These are phyloP conservation scores for Leucophenga varia DNA, from an alignment of 1,140 invertebrate species.

Conservation along the genomic window DNA sequence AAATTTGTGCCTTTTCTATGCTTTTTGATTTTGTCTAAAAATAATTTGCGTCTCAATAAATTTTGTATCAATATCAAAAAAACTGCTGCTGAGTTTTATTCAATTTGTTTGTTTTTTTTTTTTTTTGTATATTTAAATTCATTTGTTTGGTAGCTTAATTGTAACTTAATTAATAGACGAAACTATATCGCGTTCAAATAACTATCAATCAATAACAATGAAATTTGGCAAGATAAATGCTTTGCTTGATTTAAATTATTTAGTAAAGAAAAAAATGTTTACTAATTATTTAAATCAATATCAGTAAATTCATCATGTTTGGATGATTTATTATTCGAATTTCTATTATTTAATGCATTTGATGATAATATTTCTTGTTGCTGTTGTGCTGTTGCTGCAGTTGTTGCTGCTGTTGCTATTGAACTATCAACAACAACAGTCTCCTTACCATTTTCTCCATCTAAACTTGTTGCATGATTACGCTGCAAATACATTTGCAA, in stretches of 20 bases:
- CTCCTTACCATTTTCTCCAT: constrained; percentile 44
- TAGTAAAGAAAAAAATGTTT: no score
- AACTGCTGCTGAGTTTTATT: no score
- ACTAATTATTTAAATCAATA: constrained; percentile 44
- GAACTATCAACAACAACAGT: constrained; percentile 19
- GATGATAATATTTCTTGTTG: no score
- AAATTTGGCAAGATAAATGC: not conserved
- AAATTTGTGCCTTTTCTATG: no score
- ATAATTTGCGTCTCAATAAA: no score
- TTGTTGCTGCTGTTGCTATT: constrained; percentile 7
- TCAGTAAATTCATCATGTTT: constrained; percentile 34
- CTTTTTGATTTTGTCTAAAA: no score
- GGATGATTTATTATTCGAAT: constrained; percentile 14
- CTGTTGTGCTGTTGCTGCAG: constrained; percentile 15
- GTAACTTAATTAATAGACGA: no score
- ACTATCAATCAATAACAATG: not conserved
- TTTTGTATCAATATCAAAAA: no score
- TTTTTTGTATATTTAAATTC: no score
- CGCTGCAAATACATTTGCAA: constrained; percentile 58
- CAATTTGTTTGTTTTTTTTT: no score
- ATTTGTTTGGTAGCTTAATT: no score
- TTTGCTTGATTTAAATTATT: constrained; percentile 3
- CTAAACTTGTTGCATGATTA: constrained; percentile 17
- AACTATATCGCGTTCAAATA: constrained; percentile 8
- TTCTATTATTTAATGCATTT: no score